Conservation (phyloP, 2,797 vertebrate genomes). For the Ambastaia sidthimunki region DNA sequence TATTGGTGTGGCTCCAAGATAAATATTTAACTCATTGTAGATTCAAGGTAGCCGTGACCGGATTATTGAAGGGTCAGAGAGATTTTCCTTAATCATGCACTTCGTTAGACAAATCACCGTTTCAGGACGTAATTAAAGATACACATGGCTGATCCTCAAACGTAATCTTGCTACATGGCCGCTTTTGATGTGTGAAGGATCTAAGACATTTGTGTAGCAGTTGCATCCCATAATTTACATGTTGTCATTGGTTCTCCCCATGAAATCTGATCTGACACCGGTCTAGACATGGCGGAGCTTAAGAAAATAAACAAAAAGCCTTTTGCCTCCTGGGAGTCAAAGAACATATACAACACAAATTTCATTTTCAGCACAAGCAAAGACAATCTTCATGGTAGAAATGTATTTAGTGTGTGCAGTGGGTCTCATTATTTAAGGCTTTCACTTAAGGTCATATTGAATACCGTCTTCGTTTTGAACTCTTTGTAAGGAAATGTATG, state of each 20-base stretch:
- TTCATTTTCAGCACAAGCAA: conserved; percentile 7
- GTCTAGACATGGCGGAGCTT: not conserved
- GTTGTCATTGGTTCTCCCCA: not conserved
- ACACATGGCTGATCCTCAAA: conserved; percentile 24
- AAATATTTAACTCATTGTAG: conserved; percentile 44
- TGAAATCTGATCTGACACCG: not conserved
- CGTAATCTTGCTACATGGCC: conserved; percentile 19
- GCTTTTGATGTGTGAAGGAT: not conserved
- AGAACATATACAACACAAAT: conserved; percentile 2
- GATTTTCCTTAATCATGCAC: conserved; percentile 21
- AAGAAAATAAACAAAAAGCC: not conserved
- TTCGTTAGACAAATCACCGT: conserved; percentile 34
- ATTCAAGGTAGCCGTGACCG: conserved; percentile 17
- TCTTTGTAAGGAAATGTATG: conserved; percentile 2
- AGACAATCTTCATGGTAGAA: conserved; percentile 24
- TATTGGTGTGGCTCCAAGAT: conserved; percentile 11
- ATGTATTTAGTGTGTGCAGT: not conserved
- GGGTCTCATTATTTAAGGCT: conserved; percentile 4
- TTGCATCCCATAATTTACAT: conserved; percentile 1
- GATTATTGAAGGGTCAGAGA: conserved; percentile 17
- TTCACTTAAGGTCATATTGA: conserved; percentile 16
- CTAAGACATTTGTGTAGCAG: not conserved
- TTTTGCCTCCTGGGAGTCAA: conserved; percentile 9
- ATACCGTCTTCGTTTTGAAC: not conserved
- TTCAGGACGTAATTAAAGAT: conserved; percentile 25